Base-by-base conservation (phyloP, 2,797 vertebrate genomes). In the Champsocephalus esox region DNA sequence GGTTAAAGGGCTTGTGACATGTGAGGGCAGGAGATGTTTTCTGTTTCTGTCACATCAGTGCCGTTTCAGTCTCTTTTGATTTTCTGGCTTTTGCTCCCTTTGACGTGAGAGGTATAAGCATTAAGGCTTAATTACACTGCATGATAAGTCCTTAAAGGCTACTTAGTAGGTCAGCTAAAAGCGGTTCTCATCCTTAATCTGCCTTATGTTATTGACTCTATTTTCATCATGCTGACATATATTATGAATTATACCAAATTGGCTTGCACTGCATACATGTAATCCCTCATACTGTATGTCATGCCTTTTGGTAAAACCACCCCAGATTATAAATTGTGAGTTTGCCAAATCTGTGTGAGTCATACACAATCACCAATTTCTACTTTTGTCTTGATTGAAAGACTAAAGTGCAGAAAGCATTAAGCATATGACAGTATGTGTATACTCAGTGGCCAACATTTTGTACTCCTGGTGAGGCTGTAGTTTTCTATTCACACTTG, bases 41-140 rank as follows among this genome's bases (percentile, higher is more conserved):
- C 69, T 71, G 70, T 81, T 71, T 73, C 51, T 80, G 58, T 84
- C 79, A 78, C 58, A 57, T 68, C 12, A 58, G 24, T 67, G 50
- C 50, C 38, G 12, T 41, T 54, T 81, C 77, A 85, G 70, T 84
- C 67, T 59, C 59, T 89, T 76, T 76, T 87, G 77, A 87, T 86
- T 87, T 76, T 63, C 72, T 74, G 57, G 74, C 76, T 73, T 76
- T 84, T 46, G 21, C 48, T 62, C 32, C 21, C 71, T 90, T 91
- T 89, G 77, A 87, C 87, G 85, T 80, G 68, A 76, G 81, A 80
- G 75, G 62, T 87, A 52, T 62, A 57, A 63, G 66, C 81, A 74
- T 81, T 80, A 83, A 78, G 13, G 45, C 38, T 69, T 74, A 80
- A 88, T 89, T 88, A 77, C 66, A 60, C 11, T 13, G 57, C 68